A percentile compares a stretch with the other conserved stretches of the same genome.
Conservation (phyloP, 2,888 invertebrate genomes). For the Rapana venosa region DNA sequence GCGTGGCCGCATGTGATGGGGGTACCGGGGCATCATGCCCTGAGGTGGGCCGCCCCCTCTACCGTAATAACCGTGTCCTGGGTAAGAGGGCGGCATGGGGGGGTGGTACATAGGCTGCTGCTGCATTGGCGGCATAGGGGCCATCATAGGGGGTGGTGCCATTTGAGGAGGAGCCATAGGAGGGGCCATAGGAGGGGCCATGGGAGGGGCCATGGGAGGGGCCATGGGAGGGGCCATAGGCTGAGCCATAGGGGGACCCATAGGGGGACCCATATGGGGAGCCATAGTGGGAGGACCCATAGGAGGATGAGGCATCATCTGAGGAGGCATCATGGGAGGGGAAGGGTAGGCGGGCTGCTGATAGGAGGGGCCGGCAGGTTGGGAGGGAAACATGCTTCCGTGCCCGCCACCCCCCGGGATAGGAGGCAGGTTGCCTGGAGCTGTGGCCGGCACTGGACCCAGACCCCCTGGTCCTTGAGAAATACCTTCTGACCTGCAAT, state of each 20-base stretch:
- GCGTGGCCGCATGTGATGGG: constrained; percentile 11
- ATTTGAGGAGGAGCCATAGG: not conserved
- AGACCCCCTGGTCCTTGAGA: not conserved
- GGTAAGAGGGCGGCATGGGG: not conserved
- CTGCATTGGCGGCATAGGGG: not conserved
- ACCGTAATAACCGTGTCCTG: not conserved
- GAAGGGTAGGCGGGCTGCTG: not conserved
- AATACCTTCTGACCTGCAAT: not conserved
- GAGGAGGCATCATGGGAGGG: constrained; percentile 13
- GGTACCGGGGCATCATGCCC: not conserved
- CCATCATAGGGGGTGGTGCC: not conserved
- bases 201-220: not conserved
- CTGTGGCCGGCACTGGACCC: not conserved
- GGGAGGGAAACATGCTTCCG: constrained; percentile 22
- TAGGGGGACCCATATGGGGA: not conserved
- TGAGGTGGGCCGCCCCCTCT: not conserved
- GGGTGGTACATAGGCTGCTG: not conserved
- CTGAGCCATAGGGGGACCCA: not conserved
- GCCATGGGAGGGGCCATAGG: not conserved
- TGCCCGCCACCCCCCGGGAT: too few species aligned
- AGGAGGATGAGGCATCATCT: not conserved
- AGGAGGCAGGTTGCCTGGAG: too few species aligned
- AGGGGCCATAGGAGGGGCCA: not conserved
- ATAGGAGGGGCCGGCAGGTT: not conserved
- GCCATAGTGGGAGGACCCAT: too few species aligned